Base-by-base conservation (phyloP, 1,140 invertebrate species). In the Ceratosolen solmsi region DNA sequence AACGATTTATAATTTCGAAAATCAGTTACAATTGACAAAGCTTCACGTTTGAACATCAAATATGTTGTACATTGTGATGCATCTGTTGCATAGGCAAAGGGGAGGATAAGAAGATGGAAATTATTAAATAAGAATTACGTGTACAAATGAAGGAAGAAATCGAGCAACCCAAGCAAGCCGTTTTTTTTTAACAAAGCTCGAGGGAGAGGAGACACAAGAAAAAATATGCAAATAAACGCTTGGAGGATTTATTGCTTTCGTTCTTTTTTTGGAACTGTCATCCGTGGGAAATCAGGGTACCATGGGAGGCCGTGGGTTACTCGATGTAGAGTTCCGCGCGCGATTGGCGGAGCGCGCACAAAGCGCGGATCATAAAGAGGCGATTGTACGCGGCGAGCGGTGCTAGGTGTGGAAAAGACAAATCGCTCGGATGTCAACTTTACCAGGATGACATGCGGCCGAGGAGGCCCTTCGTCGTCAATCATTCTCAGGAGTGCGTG, bases 401-500 rank as follows among this genome's bases (percentile, higher is more conserved):
- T 3, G 25, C 58, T 46, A 73, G 82, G 82, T 83, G 82, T 75
- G 60, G 71, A 83, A 79, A 88, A 89, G 87, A 89, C 87, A 88
- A 89, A 88, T 88, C 87, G 86, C 79, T 84, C 71, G 84, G 85
- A 84, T 84, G 87, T 89, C 87, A 88, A 87, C 76, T 79, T 60
- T 87, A 89, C 60, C 86, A 89, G 88, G 87, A 46, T 60, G 86
- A 54, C 82, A 89, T 86, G 60, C 56, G 20, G 3, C 58, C 17
- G 49, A 33, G 36, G 75, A 60, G 75, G 41, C 46, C 70, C 7
- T 54, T 2, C 51, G 51, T 22, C 51, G 25, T 56, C 60, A 15
- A 56, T 76, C 25, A 56, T 82, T 65, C 20, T 79, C 38, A 54
- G 20, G 9, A 70, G 13, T 36, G n/a, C 8, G 7, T 20, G 17